Conservation (phyloP, 2,797 vertebrate species). For the Gymnothorax javanicus region DNA sequence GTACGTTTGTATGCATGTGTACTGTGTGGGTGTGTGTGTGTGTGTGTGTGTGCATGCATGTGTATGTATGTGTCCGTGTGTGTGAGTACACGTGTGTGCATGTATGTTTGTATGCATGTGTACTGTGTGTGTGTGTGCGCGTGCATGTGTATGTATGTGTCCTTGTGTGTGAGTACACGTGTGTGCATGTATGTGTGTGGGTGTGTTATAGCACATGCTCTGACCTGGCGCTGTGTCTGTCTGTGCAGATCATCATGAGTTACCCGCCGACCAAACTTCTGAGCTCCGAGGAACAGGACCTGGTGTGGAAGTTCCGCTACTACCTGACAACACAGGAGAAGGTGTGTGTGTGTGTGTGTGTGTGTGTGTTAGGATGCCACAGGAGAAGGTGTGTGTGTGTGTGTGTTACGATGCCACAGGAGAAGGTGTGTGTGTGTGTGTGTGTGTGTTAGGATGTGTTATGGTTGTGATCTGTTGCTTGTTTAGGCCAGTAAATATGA, state of each 20-base stretch:
- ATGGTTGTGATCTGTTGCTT: background rate
- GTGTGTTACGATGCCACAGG: conserved; percentile 69
- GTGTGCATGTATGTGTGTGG: background rate
- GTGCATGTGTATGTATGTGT: background rate
- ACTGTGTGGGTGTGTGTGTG: background rate
- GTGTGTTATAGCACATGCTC: too few species aligned
- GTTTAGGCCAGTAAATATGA: background rate
- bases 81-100: background rate
- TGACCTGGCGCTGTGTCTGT: background rate
- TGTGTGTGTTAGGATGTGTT: background rate
- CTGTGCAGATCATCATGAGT: conserved; percentile 90
- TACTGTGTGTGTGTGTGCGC: background rate
- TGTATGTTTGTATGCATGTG: too few species aligned
- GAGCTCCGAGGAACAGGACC: conserved; percentile 95
- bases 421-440: conserved; percentile 77
- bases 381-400: background rate
- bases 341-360: conserved; percentile 62
- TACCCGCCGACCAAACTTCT: conserved; percentile 97
- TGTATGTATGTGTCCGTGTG: too few species aligned
- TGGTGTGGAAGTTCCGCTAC: conserved; percentile 98
- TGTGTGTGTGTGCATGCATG: background rate
- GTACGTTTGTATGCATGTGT: background rate
- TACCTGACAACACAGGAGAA: conserved; percentile 98
- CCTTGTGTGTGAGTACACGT: background rate
- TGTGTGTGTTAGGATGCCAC: background rate